A percentile compares a stretch with the other conserved stretches of the same genome.
These are phyloP conservation scores for Drosophila saltans DNA, from an alignment of 1,140 invertebrate genomes.

Conservation along the genomic window DNA sequence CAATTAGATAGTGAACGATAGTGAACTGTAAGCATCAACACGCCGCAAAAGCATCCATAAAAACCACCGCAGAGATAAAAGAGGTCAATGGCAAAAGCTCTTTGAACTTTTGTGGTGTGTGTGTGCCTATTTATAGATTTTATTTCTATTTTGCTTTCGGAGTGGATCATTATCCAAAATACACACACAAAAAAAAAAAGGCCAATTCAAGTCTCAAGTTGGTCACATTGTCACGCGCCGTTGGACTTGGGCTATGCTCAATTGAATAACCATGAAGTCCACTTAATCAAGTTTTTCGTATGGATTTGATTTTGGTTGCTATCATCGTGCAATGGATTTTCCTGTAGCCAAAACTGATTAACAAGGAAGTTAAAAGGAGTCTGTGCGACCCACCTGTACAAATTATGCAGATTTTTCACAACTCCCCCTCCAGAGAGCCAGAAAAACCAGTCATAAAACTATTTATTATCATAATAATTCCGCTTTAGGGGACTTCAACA, in stretches of 20 bases:
- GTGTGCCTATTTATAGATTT: slow-evolving; percentile 13
- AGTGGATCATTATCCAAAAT: slow-evolving; percentile 24
- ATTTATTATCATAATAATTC: slow-evolving; percentile 79
- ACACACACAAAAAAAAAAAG: background rate
- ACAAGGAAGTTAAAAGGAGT: slow-evolving; percentile 63
- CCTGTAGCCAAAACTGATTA: slow-evolving; percentile 47
- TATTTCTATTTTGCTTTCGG: slow-evolving; percentile 19
- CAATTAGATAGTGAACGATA: slow-evolving; percentile 61
- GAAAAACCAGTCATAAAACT: slow-evolving; percentile 72
- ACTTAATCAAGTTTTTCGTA: slow-evolving; percentile 56
- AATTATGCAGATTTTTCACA: slow-evolving; percentile 62
- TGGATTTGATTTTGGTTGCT: slow-evolving; percentile 14
- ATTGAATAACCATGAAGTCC: slow-evolving; percentile 53
- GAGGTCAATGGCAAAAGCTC: slow-evolving; percentile 77
- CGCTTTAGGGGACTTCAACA: slow-evolving; percentile 51
- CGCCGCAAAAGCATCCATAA: slow-evolving; percentile 25
- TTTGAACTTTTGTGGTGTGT: slow-evolving; percentile 66
- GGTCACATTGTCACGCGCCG: slow-evolving; percentile 69
- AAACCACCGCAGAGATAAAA: slow-evolving; percentile 34
- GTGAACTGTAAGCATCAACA: slow-evolving; percentile 25
- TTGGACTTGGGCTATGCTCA: slow-evolving; percentile 47
- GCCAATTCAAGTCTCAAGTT: slow-evolving; percentile 32
- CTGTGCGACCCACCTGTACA: slow-evolving; percentile 58
- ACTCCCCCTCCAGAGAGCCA: slow-evolving; percentile 23
- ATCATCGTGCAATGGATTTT: background rate